These are phyloP conservation scores for Recurvirostra avosetta DNA, from an alignment of 2,113 vertebrate species.

Conservation along the genomic window DNA sequence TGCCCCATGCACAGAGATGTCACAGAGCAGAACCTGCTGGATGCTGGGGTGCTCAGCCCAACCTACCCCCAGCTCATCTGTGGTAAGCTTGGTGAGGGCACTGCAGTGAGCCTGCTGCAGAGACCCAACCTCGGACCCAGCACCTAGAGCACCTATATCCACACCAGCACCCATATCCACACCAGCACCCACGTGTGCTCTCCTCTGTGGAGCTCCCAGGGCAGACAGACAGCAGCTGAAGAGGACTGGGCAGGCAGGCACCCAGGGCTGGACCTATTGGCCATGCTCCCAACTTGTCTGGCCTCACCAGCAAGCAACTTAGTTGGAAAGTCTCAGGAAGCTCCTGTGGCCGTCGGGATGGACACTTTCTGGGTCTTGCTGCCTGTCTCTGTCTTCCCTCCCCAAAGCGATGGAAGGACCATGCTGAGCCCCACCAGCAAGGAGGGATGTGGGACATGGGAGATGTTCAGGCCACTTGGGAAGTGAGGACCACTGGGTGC, in stretches of 20 bases:
- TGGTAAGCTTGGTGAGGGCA: conserved; percentile 62
- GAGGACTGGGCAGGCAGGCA: background rate
- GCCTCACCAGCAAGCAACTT: background rate
- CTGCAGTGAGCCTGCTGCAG: fast-evolving
- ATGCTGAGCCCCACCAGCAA: background rate
- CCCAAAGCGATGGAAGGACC: background rate
- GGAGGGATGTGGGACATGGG: fast-evolving
- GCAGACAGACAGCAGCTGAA: background rate
- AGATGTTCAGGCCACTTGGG: background rate
- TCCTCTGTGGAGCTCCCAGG: background rate
- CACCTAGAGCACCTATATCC: background rate
- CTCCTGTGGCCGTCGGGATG: fast-evolving
- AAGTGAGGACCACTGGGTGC: background rate
- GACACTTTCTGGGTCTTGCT: fast-evolving
- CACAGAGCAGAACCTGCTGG: conserved; percentile 28
- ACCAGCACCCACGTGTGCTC: background rate
- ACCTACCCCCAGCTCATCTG: conserved; percentile 65
- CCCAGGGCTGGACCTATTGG: background rate
- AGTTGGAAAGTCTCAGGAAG: background rate
- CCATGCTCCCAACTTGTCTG: background rate
- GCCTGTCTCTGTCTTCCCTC: background rate
- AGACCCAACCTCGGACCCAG: background rate
- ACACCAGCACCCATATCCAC: background rate
- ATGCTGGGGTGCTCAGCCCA: conserved; percentile 64
- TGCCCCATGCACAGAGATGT: fast-evolving